Percentiles rank a stretch among this genome's conserved stretches.
Evolutionary conservation across 2,113 vertebrate species (phyloP).

Genomic region (Coptodon rendalli): DNA sequence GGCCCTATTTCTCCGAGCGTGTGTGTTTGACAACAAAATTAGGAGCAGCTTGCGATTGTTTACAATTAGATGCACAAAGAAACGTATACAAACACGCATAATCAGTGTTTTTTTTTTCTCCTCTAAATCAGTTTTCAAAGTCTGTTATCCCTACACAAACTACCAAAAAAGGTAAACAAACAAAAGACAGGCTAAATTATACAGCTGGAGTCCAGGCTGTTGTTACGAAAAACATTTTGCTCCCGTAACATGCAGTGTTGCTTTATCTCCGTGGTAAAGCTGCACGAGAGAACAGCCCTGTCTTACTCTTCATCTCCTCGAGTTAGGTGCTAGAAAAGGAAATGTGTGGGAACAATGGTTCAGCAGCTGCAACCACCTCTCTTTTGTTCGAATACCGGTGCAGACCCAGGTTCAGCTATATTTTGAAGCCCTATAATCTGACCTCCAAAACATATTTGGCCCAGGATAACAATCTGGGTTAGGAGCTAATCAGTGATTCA

Average conservation of each 20-base stretch:
- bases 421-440: neutral
- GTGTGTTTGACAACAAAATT: conserved; percentile 82
- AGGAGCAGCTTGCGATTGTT: conserved; percentile 38
- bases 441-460: neutral
- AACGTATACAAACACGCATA: conserved; percentile 5
- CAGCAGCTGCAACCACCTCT: neutral
- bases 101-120: neutral
- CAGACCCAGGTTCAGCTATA: neutral
- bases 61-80: conserved; percentile 24
- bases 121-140: neutral
- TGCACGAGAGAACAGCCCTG: neutral
- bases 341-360: neutral
- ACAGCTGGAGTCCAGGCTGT: conserved; percentile 5
- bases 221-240: conserved; percentile 15
- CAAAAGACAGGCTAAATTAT: conserved; percentile 28
- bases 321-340: neutral
- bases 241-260: neutral
- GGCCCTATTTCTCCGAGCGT: conserved; percentile 37
- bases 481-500: neutral
- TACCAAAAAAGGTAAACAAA: conserved; percentile 18
- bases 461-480: neutral
- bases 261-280: neutral
- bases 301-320: conserved; percentile 3
- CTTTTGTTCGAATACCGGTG: neutral
- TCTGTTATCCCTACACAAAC: neutral